Conservation (phyloP, 2,113 vertebrate species). For the Catagonus wagneri region DNA sequence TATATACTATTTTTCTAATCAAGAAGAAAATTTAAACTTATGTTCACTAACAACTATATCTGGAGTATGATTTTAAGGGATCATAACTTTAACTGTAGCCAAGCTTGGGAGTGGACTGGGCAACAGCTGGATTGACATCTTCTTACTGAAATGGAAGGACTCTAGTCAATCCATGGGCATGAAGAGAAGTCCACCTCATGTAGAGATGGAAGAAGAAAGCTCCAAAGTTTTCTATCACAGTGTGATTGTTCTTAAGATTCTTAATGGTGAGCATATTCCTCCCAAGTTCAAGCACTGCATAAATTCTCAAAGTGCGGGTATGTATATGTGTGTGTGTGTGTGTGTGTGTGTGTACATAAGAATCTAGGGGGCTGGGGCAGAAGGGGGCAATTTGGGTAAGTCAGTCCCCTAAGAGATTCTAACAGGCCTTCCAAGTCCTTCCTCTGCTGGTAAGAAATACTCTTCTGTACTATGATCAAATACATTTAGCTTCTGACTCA, state of each 20-base stretch:
- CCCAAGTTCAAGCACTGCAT: neutral
- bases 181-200: neutral
- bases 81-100: neutral
- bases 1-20: neutral
- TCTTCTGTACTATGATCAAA: neutral
- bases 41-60: neutral
- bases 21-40: slow-evolving; percentile 9
- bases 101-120: neutral
- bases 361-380: neutral
- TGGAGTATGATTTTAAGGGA: neutral
- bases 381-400: neutral
- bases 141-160: neutral
- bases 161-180: neutral
- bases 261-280: neutral
- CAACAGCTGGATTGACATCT: neutral
- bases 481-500: neutral
- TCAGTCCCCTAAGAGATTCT: neutral
- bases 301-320: neutral
- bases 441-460: neutral
- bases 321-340: neutral
- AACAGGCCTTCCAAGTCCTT: neutral
- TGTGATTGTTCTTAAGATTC: neutral
- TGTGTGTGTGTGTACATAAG: neutral
- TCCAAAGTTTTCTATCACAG: neutral
- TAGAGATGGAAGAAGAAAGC: neutral